Evolutionary conservation across 2,888 invertebrate genomes (phyloP).

Genomic region (Aphidius colemani): DNA sequence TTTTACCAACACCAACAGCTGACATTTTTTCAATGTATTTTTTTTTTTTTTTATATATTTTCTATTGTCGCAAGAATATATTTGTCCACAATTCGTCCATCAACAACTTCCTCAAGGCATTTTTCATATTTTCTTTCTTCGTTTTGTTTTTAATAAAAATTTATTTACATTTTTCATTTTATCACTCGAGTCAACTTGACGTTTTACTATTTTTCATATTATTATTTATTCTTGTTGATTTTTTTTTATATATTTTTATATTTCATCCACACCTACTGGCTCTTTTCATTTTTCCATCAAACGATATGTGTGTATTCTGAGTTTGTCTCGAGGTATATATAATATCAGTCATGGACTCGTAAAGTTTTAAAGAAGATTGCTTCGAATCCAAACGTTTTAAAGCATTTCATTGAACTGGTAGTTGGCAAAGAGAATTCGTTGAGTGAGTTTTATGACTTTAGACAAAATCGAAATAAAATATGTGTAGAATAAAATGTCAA

Average conservation of each 20-base stretch:
- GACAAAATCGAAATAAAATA: conserved; percentile 28
- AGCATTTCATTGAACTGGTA: no score
- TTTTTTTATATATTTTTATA: conserved; percentile 13
- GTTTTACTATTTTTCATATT: conserved; percentile 10
- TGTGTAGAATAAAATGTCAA: conserved; percentile 1
- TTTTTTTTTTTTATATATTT: background rate
- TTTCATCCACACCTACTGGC: conserved; percentile 10
- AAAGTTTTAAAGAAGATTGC: conserved; percentile 39
- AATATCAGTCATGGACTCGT: conserved; percentile 25
- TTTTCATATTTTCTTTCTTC: conserved; percentile 15
- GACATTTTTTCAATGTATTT: conserved; percentile 4
- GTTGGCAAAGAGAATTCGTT: conserved; percentile 9
- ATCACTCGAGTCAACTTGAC: conserved; percentile 6
- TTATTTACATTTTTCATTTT: conserved; percentile 16
- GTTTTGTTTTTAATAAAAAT: conserved; percentile 9
- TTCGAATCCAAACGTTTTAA: conserved; percentile 32
- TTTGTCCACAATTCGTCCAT: conserved; percentile 14
- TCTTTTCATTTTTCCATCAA: conserved; percentile 4
- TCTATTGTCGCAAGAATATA: conserved; percentile 23
- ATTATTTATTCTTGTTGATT: conserved; percentile 2
- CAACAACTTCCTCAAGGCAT: conserved; percentile 32
- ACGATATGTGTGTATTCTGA: conserved; percentile 6
- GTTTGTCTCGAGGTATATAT: conserved; percentile 14
- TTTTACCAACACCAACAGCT: background rate
- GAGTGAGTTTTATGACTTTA: conserved; percentile 32